These are phyloP conservation scores for Heliopora coerulea DNA, from an alignment of 92 coral and sea anemone species.

Conservation along the genomic window DNA sequence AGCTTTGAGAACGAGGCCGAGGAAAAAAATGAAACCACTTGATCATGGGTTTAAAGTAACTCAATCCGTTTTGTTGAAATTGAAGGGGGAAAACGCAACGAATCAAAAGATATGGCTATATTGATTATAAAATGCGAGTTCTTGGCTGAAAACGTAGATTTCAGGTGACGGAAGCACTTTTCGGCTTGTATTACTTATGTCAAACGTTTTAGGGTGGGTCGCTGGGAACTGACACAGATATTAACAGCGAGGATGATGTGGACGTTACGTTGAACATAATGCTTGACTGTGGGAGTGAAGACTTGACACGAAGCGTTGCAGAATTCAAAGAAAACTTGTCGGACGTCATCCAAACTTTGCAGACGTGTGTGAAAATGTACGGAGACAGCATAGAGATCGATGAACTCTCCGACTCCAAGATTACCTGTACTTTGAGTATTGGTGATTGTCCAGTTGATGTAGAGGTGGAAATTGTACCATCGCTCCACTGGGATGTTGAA, in stretches of 20 bases:
- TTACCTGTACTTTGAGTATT: conserved; percentile 18
- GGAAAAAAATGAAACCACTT: too few species aligned
- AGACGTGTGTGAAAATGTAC: conserved; percentile 4
- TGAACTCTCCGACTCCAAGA: conserved; percentile 1
- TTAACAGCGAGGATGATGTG: conserved; percentile 36
- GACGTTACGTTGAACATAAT: conserved; percentile 26
- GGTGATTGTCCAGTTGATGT: conserved; percentile 36
- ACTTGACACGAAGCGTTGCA: conserved; percentile 13
- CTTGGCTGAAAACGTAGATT: too few species aligned
- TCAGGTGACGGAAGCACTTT: too few species aligned
- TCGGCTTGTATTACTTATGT: too few species aligned
- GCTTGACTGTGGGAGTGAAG: conserved; percentile 17
- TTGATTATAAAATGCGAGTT: too few species aligned
- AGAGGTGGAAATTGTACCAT: conserved; percentile 25
- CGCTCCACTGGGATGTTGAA: conserved; percentile 29
- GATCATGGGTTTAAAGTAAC: too few species aligned
- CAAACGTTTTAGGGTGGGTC: conserved; percentile 23
- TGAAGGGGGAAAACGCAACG: too few species aligned
- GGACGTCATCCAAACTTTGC: not conserved
- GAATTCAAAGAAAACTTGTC: conserved; percentile 22
- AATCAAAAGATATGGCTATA: too few species aligned
- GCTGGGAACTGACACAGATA: conserved; percentile 24
- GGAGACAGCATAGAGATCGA: conserved; percentile 9
- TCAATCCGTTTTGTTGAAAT: too few species aligned
- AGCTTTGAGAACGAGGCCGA: too few species aligned